phyloP scores from a whole-genome alignment of 2,888 invertebrate genomes.

The Uloborus plumipes region DNA sequence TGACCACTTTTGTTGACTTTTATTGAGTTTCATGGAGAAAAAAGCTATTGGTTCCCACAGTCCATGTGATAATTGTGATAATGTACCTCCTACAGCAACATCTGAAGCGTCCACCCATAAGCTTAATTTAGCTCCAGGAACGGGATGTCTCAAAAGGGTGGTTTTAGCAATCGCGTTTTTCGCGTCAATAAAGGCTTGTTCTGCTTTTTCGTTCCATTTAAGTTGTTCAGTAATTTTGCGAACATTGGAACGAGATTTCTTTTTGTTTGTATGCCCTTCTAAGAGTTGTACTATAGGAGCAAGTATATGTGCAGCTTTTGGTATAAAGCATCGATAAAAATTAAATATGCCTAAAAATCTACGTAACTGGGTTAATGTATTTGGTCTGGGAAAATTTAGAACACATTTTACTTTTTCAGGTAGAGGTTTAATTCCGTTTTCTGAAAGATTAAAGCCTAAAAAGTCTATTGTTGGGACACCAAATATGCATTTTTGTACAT shows the following conservation, averaged over 20 bases:
- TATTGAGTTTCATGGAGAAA: constrained; percentile 14
- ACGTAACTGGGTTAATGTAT: constrained; percentile 31
- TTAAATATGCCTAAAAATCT: constrained; percentile 57
- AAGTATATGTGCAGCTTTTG: constrained; percentile 22
- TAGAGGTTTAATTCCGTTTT: constrained; percentile 30
- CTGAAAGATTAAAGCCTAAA: constrained; percentile 1
- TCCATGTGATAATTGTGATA: constrained; percentile 65
- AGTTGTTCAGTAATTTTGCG: neutral
- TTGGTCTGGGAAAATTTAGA: constrained; percentile 48
- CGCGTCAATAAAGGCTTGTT: neutral
- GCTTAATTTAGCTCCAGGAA: neutral
- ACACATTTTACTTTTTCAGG: constrained; percentile 48
- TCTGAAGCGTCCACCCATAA: constrained; percentile 24
- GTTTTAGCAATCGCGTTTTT: constrained; percentile 27
- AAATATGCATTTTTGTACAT: neutral
- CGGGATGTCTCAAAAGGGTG: constrained; percentile 36
- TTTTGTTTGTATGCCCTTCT: constrained; percentile 25
- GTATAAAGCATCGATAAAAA: constrained; percentile 46
- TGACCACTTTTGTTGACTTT: constrained; percentile 20
- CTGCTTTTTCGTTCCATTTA: constrained; percentile 8
- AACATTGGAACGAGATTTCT: constrained; percentile 8
- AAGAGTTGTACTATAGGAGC: constrained; percentile 23
- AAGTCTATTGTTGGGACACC: neutral
- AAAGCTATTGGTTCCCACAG: constrained; percentile 17
- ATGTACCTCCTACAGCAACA: constrained; percentile 66